These are phyloP conservation scores for Shargacucullia verbasci DNA, from an alignment of 2,888 invertebrate species.

Conservation along the genomic window DNA sequence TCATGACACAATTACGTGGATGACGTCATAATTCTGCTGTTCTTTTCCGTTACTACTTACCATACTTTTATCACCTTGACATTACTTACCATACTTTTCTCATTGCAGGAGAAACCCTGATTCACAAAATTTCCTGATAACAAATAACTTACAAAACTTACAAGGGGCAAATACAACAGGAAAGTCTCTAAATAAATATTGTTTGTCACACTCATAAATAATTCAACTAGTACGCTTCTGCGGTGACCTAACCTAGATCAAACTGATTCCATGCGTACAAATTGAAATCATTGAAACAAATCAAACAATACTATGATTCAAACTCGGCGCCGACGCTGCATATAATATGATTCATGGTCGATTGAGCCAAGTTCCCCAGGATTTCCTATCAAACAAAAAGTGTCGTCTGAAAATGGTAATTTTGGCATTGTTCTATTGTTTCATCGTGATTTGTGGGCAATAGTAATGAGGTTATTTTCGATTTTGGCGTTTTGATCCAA, in stretches of 20 bases:
- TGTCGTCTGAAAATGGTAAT: constrained; percentile 51
- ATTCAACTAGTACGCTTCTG: constrained; percentile 61
- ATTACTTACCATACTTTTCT: constrained; percentile 1
- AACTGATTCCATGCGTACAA: constrained; percentile 60
- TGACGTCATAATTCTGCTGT: too few species aligned
- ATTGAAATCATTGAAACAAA: constrained; percentile 51
- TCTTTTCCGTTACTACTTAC: neutral
- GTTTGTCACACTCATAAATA: constrained; percentile 63
- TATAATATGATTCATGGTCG: constrained; percentile 46
- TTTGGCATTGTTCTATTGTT: constrained; percentile 60
- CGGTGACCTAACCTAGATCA: constrained; percentile 69
- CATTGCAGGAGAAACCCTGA: constrained; percentile 2
- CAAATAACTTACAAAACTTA: neutral
- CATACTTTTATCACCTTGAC: neutral
- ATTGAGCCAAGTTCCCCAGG: constrained; percentile 46
- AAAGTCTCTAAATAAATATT: constrained; percentile 54
- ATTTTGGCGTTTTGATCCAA: constrained; percentile 39
- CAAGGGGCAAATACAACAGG: constrained; percentile 47
- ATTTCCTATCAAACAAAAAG: constrained; percentile 55
- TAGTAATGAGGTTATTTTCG: constrained; percentile 48
- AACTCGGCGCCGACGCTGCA: constrained; percentile 26
- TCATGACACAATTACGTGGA: too few species aligned
- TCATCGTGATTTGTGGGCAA: constrained; percentile 44
- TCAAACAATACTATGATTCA: constrained; percentile 48
- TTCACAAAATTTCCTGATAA: constrained; percentile 29